A percentile compares a stretch with the other conserved stretches of the same genome.
These are phyloP conservation scores for Rhynchonycteris naso DNA, from an alignment of 2,797 vertebrate species.

Conservation along the genomic window DNA sequence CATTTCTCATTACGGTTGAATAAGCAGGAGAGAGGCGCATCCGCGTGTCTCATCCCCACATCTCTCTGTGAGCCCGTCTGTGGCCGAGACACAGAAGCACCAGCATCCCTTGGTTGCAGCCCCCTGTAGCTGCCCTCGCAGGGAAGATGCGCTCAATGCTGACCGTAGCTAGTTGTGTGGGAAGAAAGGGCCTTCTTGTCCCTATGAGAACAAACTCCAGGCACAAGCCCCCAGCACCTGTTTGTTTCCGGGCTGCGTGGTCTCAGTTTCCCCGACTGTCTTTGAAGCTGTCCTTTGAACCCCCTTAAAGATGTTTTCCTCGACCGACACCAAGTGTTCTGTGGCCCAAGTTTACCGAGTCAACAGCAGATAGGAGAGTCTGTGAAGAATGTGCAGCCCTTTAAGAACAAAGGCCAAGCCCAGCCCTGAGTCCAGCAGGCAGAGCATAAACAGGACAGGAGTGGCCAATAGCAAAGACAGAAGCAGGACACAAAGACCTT, in stretches of 20 bases:
- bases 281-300: not conserved
- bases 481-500: not conserved
- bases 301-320: not conserved
- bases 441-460: not conserved
- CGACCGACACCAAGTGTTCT: not conserved
- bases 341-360: not conserved
- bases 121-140: not conserved
- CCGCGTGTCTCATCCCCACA: accelerated
- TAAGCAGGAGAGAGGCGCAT: not conserved
- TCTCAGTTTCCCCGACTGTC: accelerated
- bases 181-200: not conserved
- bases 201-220: not conserved
- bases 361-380: not conserved
- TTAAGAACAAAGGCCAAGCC: not conserved
- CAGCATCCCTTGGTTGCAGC: too few species aligned
- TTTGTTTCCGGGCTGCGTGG: too few species aligned
- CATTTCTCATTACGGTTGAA: not conserved
- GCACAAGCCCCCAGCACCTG: not conserved
- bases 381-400: accelerated
- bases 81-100: accelerated
- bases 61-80: not conserved
- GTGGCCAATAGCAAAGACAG: not conserved
- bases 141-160: not conserved
- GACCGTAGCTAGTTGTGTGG: not conserved
- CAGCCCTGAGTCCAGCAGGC: not conserved